Evolutionary conservation across 2,888 invertebrate genomes (phyloP).

Genomic region (Orthosia gothica): DNA sequence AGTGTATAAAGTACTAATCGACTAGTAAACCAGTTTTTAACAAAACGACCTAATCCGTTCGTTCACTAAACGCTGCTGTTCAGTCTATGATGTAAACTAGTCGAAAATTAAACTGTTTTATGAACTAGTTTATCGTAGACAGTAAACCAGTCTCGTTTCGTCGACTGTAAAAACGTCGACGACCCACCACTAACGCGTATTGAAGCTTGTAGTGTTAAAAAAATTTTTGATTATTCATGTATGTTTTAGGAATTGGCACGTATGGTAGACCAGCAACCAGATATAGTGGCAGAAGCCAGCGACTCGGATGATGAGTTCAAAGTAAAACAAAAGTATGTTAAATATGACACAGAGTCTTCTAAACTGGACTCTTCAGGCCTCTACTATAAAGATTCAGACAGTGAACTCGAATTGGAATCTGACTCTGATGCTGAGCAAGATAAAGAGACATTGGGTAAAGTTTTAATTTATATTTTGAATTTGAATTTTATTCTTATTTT

Average conservation of each 20-base stretch:
- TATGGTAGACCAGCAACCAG: conserved; percentile 92
- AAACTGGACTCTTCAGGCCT: conserved; percentile 94
- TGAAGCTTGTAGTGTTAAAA: not conserved
- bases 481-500: not conserved
- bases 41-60: no score
- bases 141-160: no score
- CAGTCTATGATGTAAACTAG: no score
- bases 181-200: no score
- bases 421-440: conserved; percentile 90
- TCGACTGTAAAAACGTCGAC: no score
- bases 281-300: conserved; percentile 93
- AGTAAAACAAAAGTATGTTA: conserved; percentile 90
- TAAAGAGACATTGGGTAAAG: conserved; percentile 91
- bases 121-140: no score
- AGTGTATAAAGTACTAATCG: no score
- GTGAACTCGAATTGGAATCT: conserved; percentile 92
- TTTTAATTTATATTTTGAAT: no score
- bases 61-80: no score
- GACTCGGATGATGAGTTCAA: conserved; percentile 92
- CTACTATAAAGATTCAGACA: conserved; percentile 93
- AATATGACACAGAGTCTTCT: conserved; percentile 93
- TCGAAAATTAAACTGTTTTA: no score
- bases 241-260: conserved; percentile 88
- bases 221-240: conserved; percentile 32
- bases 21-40: no score